Evolutionary conservation across 2,797 vertebrate species (phyloP).

Genomic region (Varecia variegata): DNA sequence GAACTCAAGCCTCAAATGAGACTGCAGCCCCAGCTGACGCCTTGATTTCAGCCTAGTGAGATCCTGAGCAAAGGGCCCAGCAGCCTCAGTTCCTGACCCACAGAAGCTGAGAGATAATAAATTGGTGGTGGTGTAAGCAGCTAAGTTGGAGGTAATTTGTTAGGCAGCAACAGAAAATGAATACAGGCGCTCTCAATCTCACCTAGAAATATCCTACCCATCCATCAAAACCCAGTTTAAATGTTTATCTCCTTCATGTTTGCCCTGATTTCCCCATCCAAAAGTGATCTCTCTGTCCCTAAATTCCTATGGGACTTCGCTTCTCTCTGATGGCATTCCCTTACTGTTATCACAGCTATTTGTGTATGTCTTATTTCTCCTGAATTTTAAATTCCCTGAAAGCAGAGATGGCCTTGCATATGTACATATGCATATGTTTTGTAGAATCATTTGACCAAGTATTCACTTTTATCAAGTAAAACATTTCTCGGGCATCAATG

Average conservation of each 20-base stretch:
- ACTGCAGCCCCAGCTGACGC: not conserved
- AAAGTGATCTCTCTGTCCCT: not conserved
- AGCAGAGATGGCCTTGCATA: not conserved
- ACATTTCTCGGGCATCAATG: not conserved
- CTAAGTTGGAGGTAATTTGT: not conserved
- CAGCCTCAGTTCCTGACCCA: not conserved
- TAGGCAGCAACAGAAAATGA: not conserved
- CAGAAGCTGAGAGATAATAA: not conserved
- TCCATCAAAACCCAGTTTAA: not conserved
- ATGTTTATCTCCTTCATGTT: not conserved
- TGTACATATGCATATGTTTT: not conserved
- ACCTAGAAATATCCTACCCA: not conserved
- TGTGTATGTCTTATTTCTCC: not conserved
- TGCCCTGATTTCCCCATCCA: not conserved
- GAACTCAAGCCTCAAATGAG: not conserved
- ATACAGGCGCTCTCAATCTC: not conserved
- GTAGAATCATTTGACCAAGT: not conserved
- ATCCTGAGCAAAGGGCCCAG: not conserved
- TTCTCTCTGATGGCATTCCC: not conserved
- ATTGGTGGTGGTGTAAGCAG: not conserved
- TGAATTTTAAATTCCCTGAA: not conserved
- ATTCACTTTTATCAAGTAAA: not conserved
- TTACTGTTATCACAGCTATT: not conserved
- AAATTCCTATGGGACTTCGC: not conserved
- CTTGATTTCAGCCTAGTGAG: not conserved